Conservation (phyloP, 2,888 invertebrate genomes). For the Patella depressa region DNA sequence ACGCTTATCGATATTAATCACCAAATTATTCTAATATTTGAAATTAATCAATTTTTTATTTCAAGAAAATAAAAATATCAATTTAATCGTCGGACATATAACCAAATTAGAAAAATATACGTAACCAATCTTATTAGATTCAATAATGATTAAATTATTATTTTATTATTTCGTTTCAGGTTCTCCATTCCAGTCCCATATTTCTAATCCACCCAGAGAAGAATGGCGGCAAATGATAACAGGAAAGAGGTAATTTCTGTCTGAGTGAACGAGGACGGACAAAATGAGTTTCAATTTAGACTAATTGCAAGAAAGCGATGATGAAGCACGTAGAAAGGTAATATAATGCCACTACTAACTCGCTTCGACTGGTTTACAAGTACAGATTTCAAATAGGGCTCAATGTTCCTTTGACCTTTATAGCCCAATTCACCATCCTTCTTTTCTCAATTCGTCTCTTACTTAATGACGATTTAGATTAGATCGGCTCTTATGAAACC, state of each 20-base stretch:
- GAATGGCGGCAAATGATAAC: conserved; percentile 21
- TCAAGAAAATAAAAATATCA: too few species aligned
- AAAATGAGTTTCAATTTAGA: conserved; percentile 37
- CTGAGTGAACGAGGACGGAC: conserved; percentile 25
- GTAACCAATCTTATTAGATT: neutral
- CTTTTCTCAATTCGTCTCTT: neutral
- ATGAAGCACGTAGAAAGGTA: conserved; percentile 27
- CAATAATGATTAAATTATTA: conserved; percentile 6
- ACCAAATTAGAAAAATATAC: conserved; percentile 7
- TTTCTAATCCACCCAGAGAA: conserved; percentile 15
- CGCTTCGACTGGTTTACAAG: conserved; percentile 30
- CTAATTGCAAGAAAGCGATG: conserved; percentile 29
- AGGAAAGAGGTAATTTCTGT: conserved; percentile 33
- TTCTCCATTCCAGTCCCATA: neutral
- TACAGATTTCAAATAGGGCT: conserved; percentile 28
- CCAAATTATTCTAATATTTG: too few species aligned
- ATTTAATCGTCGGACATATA: neutral
- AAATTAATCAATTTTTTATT: too few species aligned
- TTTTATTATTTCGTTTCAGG: conserved; percentile 4
- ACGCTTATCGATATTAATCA: too few species aligned
- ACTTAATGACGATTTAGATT: conserved; percentile 7
- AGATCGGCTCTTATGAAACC: neutral
- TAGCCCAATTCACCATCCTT: neutral
- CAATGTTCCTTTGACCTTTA: conserved; percentile 13
- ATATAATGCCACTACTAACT: conserved; percentile 16